Evolutionary conservation across 2,888 invertebrate species (phyloP), one percentile per base, ranked within the genome.

Genomic region (Acanthosoma haemorrhoidale): DNA sequence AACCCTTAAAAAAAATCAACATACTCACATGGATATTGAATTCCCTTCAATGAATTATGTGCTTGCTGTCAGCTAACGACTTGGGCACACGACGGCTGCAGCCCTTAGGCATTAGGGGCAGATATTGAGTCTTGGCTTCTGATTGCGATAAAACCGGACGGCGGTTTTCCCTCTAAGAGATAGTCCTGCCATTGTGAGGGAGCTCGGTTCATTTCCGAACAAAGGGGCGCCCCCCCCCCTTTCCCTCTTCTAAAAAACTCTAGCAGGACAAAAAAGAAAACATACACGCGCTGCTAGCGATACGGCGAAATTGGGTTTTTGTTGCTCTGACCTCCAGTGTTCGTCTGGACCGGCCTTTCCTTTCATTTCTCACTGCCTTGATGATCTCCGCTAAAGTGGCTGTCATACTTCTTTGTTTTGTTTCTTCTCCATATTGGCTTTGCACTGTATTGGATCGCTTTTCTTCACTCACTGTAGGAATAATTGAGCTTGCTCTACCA

Each of bases 181-280:
- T 51, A 25, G 51, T n/a, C n/a, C n/a, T n/a, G n/a, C 51, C 29
- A 25, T 51, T 51, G 51, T 51, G 29, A n/a, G 6, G 13, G n/a
- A n/a, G 13, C n/a, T n/a, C 25, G 51, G 51, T 51, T 51, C 51
- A 51, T 51, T 51, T 51, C 25, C 51, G 25, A 51, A 51, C 51
- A 51, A 51, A 51, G 51, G 51, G 51, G 6, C 25, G 51, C 25
- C 8, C 43, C 21, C 11, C 21, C 21, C 11, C 2, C 18, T n/a
- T 3, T 21, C 21, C 11, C 21, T 13, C 11, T 3, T 18, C 1
- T 2, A 9, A 51, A 51, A 51, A 51, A 51, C 25, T 25, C n/a
- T 51, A n/a, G 51, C n/a, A n/a, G n/a, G n/a, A n/a, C n/a, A 51
- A 51, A 51, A 51, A 51, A 51, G 51, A 51, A 51, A 51, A 51